Percentiles rank a stretch among this genome's conserved stretches.
phyloP scores from a whole-genome alignment of 2,113 vertebrate species.

The Atlantisia rogersi region DNA sequence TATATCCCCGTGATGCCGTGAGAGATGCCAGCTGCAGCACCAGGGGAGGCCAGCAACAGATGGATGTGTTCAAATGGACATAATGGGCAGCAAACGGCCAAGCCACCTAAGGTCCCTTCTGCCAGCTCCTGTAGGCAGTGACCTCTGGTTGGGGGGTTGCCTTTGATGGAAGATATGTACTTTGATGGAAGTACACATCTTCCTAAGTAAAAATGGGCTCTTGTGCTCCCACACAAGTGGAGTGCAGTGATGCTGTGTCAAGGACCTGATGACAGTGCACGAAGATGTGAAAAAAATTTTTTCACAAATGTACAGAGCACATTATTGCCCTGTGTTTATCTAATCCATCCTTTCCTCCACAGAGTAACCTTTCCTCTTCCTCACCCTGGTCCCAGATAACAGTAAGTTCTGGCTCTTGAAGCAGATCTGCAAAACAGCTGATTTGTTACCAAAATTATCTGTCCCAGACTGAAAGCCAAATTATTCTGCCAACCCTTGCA shows the following conservation, averaged over 20 bases:
- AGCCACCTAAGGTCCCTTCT: neutral
- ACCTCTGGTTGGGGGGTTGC: neutral
- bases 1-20: rapidly evolving
- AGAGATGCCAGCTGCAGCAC: slow-evolving; percentile 37
- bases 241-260: neutral
- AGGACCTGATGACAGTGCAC: neutral
- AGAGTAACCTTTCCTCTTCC: neutral
- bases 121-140: neutral
- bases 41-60: slow-evolving; percentile 40
- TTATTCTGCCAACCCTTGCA: neutral
- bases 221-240: neutral
- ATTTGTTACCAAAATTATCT: neutral
- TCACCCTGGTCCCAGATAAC: neutral
- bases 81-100: slow-evolving; percentile 14
- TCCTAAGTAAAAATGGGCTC: neutral
- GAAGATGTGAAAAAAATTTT: neutral
- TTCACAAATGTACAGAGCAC: neutral
- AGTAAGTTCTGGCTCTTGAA: neutral
- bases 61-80: slow-evolving; percentile 14
- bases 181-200: neutral
- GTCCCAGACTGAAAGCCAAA: neutral
- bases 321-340: neutral
- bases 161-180: neutral
- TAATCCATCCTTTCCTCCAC: neutral
- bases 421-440: neutral